These are phyloP conservation scores for Procambarus virginalis DNA, from an alignment of 1,140 invertebrate genomes.

Conservation along the genomic window DNA sequence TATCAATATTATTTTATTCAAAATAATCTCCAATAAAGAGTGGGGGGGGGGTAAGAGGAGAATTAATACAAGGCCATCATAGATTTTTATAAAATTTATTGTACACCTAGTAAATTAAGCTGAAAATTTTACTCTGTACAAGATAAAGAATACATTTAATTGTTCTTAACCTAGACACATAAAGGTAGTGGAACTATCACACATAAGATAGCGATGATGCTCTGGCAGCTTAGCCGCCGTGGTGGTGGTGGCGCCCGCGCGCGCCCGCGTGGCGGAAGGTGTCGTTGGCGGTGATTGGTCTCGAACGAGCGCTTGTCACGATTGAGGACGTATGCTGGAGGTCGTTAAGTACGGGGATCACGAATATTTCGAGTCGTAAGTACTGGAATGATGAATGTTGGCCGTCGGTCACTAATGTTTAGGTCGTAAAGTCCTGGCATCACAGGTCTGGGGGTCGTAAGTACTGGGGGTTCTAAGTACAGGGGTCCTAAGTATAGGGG, in stretches of 20 bases:
- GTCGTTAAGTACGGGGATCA: too few species aligned
- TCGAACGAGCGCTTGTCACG: not conserved
- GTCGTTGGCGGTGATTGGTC: not conserved
- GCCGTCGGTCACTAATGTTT: too few species aligned
- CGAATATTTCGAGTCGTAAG: too few species aligned
- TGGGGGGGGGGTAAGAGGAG: not conserved
- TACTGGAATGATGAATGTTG: too few species aligned
- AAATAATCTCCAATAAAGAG: too few species aligned
- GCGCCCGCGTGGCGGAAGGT: not conserved
- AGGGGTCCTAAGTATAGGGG: too few species aligned
- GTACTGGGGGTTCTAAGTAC: too few species aligned
- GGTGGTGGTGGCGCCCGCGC: not conserved
- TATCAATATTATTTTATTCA: too few species aligned
- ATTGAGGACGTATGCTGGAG: too few species aligned
- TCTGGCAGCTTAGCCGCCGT: too few species aligned
- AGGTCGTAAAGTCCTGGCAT: too few species aligned
- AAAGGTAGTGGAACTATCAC: constrained; percentile 41
- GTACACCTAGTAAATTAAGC: constrained; percentile 65
- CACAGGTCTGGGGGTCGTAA: too few species aligned
- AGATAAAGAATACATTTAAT: constrained; percentile 52
- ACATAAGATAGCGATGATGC: constrained; percentile 15
- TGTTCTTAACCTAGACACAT: constrained; percentile 36
- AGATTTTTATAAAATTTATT: constrained; percentile 68
- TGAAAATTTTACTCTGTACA: constrained; percentile 68
- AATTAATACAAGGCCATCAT: not conserved